Percentiles rank a stretch among this genome's conserved stretches.
These are phyloP conservation scores for Mormyrops boulengeri DNA, from an alignment of 2,797 vertebrate species.

Conservation along the genomic window DNA sequence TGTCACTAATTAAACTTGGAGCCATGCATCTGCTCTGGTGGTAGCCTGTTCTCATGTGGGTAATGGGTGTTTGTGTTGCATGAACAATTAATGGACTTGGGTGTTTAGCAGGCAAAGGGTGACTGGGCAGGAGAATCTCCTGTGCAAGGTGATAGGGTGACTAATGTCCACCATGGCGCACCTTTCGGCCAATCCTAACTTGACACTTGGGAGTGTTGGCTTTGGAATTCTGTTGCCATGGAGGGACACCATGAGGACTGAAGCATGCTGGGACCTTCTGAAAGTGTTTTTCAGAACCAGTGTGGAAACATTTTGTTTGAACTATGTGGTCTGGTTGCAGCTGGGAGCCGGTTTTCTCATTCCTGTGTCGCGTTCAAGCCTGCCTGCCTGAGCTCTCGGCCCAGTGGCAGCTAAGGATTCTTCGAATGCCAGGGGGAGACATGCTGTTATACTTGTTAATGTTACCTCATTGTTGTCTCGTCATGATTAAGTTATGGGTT, in stretches of 20 bases:
- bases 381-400: slow-evolving; percentile 16
- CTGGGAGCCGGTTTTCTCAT: slow-evolving; percentile 24
- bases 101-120: not conserved
- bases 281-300: not conserved
- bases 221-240: slow-evolving; percentile 54
- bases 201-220: slow-evolving; percentile 46
- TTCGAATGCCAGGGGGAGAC: slow-evolving; percentile 38
- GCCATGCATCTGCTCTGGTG: not conserved
- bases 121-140: not conserved
- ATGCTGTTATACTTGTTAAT: slow-evolving; percentile 41
- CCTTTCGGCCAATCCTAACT: not conserved
- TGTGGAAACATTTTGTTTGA: not conserved
- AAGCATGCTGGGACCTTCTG: slow-evolving; percentile 31
- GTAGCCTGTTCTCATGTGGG: not conserved
- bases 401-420: slow-evolving; percentile 32
- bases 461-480: not conserved
- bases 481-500: slow-evolving; percentile 2
- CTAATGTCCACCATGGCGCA: not conserved
- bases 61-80: not conserved
- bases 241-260: slow-evolving; percentile 27
- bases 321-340: not conserved
- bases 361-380: not conserved
- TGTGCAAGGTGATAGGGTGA: not conserved
- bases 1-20: not conserved
- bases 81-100: not conserved